A percentile compares a stretch with the other conserved stretches of the same genome.
phyloP scores from a whole-genome alignment of 2,888 invertebrate species.

The Tuberolachnus salignus region DNA sequence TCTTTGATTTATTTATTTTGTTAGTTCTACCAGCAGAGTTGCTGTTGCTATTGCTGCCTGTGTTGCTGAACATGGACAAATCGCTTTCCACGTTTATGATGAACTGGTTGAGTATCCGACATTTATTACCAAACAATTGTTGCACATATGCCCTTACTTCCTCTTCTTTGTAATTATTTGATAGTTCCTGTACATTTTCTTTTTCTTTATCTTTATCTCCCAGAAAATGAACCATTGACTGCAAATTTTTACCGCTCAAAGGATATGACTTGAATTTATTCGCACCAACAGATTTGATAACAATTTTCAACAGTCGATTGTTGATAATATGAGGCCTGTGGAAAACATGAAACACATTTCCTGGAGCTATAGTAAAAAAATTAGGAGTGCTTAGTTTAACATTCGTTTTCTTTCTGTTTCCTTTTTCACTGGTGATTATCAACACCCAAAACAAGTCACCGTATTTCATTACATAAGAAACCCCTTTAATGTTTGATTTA shows the following conservation, averaged over 20 bases:
- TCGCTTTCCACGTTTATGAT: constrained; percentile 15
- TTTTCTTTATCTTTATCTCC: constrained; percentile 20
- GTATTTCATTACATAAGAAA: constrained; percentile 20
- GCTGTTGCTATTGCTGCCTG: background rate
- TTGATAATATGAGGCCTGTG: constrained; percentile 30
- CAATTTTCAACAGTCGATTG: constrained; percentile 20
- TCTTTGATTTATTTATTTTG: background rate
- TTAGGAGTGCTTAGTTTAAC: background rate
- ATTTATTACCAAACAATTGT: constrained; percentile 14
- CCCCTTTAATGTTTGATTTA: constrained; percentile 15
- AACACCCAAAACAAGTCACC: constrained; percentile 38
- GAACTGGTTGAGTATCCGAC: constrained; percentile 13
- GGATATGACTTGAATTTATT: constrained; percentile 8
- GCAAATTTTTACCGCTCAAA: constrained; percentile 20
- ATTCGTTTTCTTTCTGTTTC: background rate
- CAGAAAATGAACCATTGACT: constrained; percentile 25
- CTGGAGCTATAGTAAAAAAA: constrained; percentile 35
- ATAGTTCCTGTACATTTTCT: background rate
- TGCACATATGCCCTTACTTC: constrained; percentile 10
- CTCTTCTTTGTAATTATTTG: background rate
- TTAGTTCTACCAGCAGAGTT: background rate
- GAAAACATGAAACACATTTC: constrained; percentile 34
- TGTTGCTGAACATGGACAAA: background rate
- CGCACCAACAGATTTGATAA: constrained; percentile 36
- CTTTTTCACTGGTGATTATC: background rate